Conservation (phyloP, 2,797 vertebrate genomes). For the Schizopygopsis malacanthus region DNA sequence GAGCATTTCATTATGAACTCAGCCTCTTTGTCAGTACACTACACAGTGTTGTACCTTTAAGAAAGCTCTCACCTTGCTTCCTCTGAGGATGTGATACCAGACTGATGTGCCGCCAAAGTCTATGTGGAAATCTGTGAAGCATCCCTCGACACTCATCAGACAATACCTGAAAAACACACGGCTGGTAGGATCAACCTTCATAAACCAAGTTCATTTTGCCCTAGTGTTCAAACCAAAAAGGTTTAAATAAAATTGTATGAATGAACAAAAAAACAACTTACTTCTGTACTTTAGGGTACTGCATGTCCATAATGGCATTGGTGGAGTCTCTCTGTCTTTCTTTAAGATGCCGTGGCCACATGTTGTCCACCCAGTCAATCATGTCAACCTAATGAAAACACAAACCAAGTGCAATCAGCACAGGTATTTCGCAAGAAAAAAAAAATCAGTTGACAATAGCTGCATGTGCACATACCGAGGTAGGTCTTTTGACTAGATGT, state of each 20-base stretch:
- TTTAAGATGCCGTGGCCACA: constrained; percentile 98
- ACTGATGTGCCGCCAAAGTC: constrained; percentile 98
- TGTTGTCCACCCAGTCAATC: constrained; percentile 99
- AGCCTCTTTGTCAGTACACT: not conserved
- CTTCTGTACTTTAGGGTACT: constrained; percentile 99
- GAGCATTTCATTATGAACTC: not conserved
- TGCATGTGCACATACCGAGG: constrained; percentile 76
- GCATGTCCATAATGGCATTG: constrained; percentile 96
- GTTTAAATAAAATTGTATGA: not conserved
- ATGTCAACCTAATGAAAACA: constrained; percentile 86
- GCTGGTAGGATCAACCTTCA: not conserved
- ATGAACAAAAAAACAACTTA: constrained; percentile 73
- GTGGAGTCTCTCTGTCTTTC: constrained; percentile 97
- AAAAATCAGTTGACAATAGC: not conserved
- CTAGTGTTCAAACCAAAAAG: not conserved
- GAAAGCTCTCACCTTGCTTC: constrained; percentile 87
- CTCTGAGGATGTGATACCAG: constrained; percentile 97
- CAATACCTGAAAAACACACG: constrained; percentile 84
- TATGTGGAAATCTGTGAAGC: constrained; percentile 98
- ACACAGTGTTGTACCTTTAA: constrained; percentile 58
- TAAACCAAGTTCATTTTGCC: not conserved
- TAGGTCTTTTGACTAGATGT: constrained; percentile 92
- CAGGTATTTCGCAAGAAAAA: no score
- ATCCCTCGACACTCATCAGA: constrained; percentile 98
- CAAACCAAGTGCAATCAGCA: not conserved